phyloP scores from a whole-genome alignment of 2,113 vertebrate species.

The Microtus ochrogaster region DNA sequence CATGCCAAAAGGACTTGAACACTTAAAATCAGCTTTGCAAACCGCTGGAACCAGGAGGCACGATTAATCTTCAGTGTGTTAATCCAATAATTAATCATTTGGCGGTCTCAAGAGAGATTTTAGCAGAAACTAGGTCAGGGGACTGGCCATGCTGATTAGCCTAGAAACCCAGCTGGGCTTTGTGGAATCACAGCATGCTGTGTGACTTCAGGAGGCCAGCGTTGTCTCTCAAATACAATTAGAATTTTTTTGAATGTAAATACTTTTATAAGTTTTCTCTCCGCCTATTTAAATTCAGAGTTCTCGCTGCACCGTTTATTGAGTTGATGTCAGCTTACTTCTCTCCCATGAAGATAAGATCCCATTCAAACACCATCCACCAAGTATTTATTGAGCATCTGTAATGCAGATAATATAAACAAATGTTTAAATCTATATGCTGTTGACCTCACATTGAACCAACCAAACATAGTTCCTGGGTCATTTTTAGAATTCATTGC shows the following conservation, averaged over 20 bases:
- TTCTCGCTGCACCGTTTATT: background rate
- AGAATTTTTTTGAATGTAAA: background rate
- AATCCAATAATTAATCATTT: constrained; percentile 68
- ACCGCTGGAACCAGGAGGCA: background rate
- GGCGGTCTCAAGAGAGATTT: constrained; percentile 59
- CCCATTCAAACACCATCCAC: background rate
- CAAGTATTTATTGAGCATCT: background rate
- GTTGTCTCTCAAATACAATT: background rate
- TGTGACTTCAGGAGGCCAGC: background rate
- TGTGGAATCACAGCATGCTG: constrained; percentile 45
- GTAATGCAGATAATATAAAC: background rate
- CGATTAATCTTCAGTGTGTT: constrained; percentile 59
- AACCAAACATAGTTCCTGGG: background rate
- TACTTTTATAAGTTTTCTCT: constrained; percentile 29
- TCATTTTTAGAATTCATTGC: constrained; percentile 44
- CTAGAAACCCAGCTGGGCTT: background rate
- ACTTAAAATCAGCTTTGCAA: constrained; percentile 47
- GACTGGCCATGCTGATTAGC: constrained; percentile 39
- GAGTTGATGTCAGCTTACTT: constrained; percentile 17
- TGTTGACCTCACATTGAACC: constrained; percentile 28
- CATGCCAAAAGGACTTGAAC: constrained; percentile 28
- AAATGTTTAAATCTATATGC: constrained; percentile 4
- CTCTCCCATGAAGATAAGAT: constrained; percentile 19
- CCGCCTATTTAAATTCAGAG: constrained; percentile 6
- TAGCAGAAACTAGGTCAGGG: constrained; percentile 68